Evolutionary conservation across 2,888 invertebrate genomes (phyloP), one percentile per base, ranked within the genome.

Genomic region (Mythimna ferrago): DNA sequence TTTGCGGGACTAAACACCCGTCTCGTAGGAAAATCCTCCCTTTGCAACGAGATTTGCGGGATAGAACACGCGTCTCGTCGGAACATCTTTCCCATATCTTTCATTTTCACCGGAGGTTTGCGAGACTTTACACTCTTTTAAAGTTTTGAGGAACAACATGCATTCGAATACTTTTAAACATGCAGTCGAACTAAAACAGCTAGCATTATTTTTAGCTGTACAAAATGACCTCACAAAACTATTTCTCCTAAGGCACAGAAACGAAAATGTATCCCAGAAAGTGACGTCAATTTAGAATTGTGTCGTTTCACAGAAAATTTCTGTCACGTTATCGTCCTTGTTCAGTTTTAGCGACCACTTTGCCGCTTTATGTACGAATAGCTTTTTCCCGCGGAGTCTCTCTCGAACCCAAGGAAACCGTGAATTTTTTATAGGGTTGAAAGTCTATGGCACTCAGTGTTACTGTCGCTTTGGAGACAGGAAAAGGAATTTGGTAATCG

Each of bases 261-360:
- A 58, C 80, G 67, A 72, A 80, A 72, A 68, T 76, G 66, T 63
- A 56, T 78, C 62, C 54, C 48, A 54, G 14, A 69, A 63, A 57
- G 11, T 67, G 68, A 70, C 26, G 51, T 26, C 73, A 65, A 70
- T 75, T 63, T 65, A 38, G 58, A 70, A 78, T 73, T 65, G 60
- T 68, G 57, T 70, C 70, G 61, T 66, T 70, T 73, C 66, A 57
- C 66, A 53, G 60, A 48, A 71, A 56, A 64, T 70, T 77, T 63
- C 66, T 57, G 51, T 71, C 64, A 19, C 19, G 19, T 62, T 44
- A 41, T 32, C 62, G 54, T 64, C 16, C 44, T 65, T 19, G 63
- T 14, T 19, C 64, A 53, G 5, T 62, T 53, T 35, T 54, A 62
- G 64, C 6, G 35, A 35, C 6, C 61, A 44, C 44, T 75, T 53